These are phyloP conservation scores for Campodea augens DNA, from an alignment of 1,140 invertebrate genomes.

Conservation along the genomic window DNA sequence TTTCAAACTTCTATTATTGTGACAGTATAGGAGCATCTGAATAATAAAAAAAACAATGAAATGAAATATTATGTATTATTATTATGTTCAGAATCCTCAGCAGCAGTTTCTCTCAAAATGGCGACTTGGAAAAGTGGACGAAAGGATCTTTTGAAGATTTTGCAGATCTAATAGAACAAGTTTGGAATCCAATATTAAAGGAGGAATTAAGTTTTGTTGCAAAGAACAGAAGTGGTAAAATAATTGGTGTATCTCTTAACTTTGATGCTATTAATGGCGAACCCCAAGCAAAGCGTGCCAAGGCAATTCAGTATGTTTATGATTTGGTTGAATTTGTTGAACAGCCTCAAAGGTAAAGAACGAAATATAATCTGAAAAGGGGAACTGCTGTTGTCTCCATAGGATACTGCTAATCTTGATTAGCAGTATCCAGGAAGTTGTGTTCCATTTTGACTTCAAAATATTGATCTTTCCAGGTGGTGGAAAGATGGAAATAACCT, in stretches of 20 bases:
- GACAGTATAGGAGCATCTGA: too few species aligned
- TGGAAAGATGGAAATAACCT: too few species aligned
- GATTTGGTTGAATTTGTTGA: conserved; percentile 58
- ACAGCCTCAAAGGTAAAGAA: conserved; percentile 43
- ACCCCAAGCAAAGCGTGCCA: conserved; percentile 42
- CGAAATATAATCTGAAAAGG: too few species aligned
- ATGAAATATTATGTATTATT: too few species aligned
- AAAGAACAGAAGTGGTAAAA: conserved; percentile 20
- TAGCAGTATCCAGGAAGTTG: too few species aligned
- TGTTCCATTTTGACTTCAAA: too few species aligned
- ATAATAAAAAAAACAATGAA: too few species aligned
- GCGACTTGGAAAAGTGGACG: conserved; percentile 56
- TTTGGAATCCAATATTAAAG: conserved; percentile 45
- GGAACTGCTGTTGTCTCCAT: too few species aligned
- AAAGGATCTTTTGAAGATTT: conserved; percentile 42
- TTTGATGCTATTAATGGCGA: conserved; percentile 64
- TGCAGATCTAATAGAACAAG: conserved; percentile 34
- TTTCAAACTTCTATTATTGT: too few species aligned
- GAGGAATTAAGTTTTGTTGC: conserved; percentile 45
- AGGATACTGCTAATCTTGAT: background rate
- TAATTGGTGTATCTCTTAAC: conserved; percentile 46
- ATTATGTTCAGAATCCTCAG: conserved; percentile 44
- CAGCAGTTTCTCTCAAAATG: conserved; percentile 62
- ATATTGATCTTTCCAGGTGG: too few species aligned
- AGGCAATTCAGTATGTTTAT: conserved; percentile 47